Percentiles rank a stretch among this genome's conserved stretches.
Evolutionary conservation across 2,888 invertebrate species (phyloP).

Genomic region (Notodonta dromedarius): DNA sequence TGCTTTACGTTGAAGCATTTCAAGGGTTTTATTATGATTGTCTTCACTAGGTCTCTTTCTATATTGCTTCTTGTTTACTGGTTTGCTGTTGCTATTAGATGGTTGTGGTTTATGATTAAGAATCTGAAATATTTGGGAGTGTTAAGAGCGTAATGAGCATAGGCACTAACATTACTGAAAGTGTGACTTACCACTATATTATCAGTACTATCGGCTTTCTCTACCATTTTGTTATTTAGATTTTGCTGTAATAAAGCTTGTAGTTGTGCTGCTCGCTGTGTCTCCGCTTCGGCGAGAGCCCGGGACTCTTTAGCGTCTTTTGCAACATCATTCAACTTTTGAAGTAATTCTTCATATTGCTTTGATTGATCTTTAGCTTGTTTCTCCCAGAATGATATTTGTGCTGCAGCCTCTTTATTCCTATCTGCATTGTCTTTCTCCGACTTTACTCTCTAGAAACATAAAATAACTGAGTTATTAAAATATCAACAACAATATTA

Average conservation of each 20-base stretch:
- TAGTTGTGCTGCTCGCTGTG: conserved; percentile 56
- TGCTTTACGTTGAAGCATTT: conserved; percentile 72
- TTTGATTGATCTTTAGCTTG: conserved; percentile 67
- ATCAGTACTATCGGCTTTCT: conserved; percentile 28
- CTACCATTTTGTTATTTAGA: conserved; percentile 35
- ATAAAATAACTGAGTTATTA: not conserved
- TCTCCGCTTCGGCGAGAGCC: conserved; percentile 61
- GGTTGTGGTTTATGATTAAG: conserved; percentile 15
- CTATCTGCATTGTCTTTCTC: conserved; percentile 55
- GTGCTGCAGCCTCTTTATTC: conserved; percentile 61
- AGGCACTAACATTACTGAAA: not conserved
- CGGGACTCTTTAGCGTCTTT: conserved; percentile 66
- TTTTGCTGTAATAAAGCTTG: conserved; percentile 59
- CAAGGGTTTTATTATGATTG: conserved; percentile 57
- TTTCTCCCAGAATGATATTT: conserved; percentile 65
- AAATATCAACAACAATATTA: not conserved
- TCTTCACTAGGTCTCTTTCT: conserved; percentile 41
- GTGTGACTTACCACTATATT: conserved; percentile 24
- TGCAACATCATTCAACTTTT: conserved; percentile 67
- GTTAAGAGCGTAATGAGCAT: not conserved
- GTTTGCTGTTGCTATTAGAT: conserved; percentile 22
- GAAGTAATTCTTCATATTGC: conserved; percentile 67
- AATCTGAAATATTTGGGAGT: conserved; percentile 23
- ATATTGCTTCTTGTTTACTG: conserved; percentile 25
- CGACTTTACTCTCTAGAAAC: conserved; percentile 55